Base-by-base conservation (phyloP, 2,888 invertebrate species). In the Chorisops tibialis region DNA sequence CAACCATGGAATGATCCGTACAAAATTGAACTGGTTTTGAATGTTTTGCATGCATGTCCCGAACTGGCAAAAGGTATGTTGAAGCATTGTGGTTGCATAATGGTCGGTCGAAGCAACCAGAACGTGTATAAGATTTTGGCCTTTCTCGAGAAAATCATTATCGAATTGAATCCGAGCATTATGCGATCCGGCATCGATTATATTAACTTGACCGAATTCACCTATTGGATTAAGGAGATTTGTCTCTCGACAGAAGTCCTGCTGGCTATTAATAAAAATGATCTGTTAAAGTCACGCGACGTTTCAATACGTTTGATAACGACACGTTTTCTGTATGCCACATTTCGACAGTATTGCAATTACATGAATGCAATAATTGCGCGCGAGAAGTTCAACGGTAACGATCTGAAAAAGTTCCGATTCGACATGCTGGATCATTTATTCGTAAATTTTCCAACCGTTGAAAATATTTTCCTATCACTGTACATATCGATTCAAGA, bases 1-100 rank as follows among this genome's bases (percentile, higher is more conserved):
- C 79, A 83, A 30, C 89, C 89, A 0, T 90, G 88, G 88, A 82
- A 85, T 64, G 83, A 87, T 74, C 80, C 83, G 12, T 80, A 82
- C 67, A 87, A 87, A 69, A 77, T 81, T 60, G 83, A 87, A 59
- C 76, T 88, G 14, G 79, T 89, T 5, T 73, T 85, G 2, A 81
- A 85, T 72, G 86, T 88, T 54, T 76, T 89, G 62, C 75, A 77
- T 54, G 83, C 84, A 37, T 89, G 89, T 73, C 90, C 90, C 0
- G 90, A 91, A 73, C 77, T 91, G 54, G 84, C 85, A 14, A 83
- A 85, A 73, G 22, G 52, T 4, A 51, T 47, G 47, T 45, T 61
- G 11, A 56, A 56, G 22, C 3, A 4, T 3, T 4, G 9, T 6
- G 9, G 2, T 11, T 3, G n/a, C 6, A 4, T 12, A 2, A 9